These are phyloP conservation scores for Dasypogon diadema DNA, from an alignment of 2,888 invertebrate genomes.

Conservation along the genomic window DNA sequence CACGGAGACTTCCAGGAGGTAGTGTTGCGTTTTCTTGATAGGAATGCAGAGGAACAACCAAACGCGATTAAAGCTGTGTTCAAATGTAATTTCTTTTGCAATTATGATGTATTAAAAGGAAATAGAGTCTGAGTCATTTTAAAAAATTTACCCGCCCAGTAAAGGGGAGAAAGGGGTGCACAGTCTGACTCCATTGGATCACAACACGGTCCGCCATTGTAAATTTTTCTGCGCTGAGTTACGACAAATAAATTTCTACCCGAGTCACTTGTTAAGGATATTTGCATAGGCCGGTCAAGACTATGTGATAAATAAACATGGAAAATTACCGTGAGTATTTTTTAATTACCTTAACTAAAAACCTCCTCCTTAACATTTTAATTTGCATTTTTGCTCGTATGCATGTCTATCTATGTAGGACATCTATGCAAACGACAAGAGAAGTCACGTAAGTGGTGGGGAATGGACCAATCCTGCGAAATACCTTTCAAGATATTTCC, in stretches of 20 bases:
- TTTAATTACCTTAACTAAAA: background rate
- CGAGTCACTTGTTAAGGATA: background rate
- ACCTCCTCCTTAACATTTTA: background rate
- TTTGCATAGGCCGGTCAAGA: background rate
- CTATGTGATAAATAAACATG: background rate
- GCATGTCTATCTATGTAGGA: constrained; percentile 6
- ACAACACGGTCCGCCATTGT: background rate
- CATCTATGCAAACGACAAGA: constrained; percentile 2
- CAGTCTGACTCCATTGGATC: too few relatives aligned
- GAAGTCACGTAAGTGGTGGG: background rate
- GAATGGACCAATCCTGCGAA: constrained; percentile 7
- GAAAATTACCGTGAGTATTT: background rate
- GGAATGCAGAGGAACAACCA: background rate
- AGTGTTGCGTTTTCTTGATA: background rate
- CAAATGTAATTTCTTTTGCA: background rate
- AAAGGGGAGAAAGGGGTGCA: background rate
- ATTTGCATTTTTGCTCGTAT: background rate
- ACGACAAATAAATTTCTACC: too few relatives aligned
- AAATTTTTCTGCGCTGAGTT: background rate
- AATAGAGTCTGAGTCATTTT: too few relatives aligned
- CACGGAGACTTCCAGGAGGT: background rate
- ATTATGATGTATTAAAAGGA: too few relatives aligned
- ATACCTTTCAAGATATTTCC: too few relatives aligned
- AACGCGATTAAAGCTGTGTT: background rate
- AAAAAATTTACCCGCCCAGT: too few relatives aligned